Base-by-base conservation (phyloP, 2,888 invertebrate genomes). In the Troglohyphantes excavatus region DNA sequence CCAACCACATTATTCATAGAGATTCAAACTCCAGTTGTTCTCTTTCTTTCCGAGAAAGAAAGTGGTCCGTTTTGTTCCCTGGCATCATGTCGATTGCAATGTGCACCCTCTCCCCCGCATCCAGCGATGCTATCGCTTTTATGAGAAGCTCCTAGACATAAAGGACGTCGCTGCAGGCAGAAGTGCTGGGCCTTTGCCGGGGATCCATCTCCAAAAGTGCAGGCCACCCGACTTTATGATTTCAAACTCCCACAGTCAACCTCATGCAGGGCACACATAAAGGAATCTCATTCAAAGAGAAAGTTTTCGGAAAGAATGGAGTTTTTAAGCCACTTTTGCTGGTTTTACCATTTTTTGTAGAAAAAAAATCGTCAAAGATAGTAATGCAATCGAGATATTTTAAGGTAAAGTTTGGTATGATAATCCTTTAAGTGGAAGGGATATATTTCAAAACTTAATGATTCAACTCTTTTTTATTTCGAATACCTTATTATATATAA, bases 21-120 rank as follows among this genome's bases (percentile, higher is more conserved):
- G 78, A 78, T 78, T 65, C 78, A 6, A 78, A 72, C 43, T 65
- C 61, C 17, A 43, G 78, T 43, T 43, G 23, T 65, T 33, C 43
- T 65, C 65, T 78, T 65, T 78, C 23, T 73, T 73, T 63, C 39
- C n/a, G 7, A 29, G 43, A 83, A 83, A 27, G n/a, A 39, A 72
- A 73, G 65, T 83, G 46, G 43, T 73, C 73, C 43, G 21, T 72
- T 72, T 39, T 11, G 63, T 63, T 65, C 26, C 29, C 68, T 61
- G 43, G 68, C 86, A 78, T 86, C 78, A 79, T 86, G 76, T 68
- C 67, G 85, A 86, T 86, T 78, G 61, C 67, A 21, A 63, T 86
- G 70, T 70, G 59, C 27, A 70, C 65, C 23, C 46, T 27, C 26
- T 23, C 63, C 19, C 19, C 17, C 59, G 21, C 19, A 59, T 61